A percentile compares a stretch with the other conserved stretches of the same genome.
These are phyloP conservation scores for Protobothrops flavoviridis DNA, from an alignment of 2,113 vertebrate genomes.

Conservation along the genomic window DNA sequence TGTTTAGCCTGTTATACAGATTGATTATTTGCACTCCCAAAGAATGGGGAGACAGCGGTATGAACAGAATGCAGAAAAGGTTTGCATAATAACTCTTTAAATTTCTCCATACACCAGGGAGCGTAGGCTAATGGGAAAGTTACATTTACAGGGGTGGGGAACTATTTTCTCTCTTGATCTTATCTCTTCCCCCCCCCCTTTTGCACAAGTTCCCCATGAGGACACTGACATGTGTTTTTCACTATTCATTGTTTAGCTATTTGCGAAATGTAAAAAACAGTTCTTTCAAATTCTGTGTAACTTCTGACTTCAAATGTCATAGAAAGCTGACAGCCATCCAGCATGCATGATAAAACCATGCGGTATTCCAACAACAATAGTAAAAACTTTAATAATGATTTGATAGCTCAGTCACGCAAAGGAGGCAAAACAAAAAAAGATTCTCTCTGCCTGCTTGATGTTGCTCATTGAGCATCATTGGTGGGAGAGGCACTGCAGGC, in stretches of 20 bases:
- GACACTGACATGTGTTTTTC: background rate
- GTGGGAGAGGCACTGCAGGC: background rate
- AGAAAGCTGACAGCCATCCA: background rate
- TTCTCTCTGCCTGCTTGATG: background rate
- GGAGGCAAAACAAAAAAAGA: background rate
- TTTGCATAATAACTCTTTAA: conserved; percentile 14
- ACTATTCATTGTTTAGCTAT: background rate
- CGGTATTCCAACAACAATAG: background rate
- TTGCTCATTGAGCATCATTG: background rate
- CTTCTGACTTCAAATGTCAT: background rate
- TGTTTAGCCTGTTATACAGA: conserved; percentile 4
- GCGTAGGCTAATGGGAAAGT: background rate
- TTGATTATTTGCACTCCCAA: conserved; percentile 6
- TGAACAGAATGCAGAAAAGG: conserved; percentile 23
- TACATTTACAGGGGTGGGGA: background rate
- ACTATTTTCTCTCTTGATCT: background rate
- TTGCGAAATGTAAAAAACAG: conserved; percentile 2
- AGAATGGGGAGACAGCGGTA: background rate
- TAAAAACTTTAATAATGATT: background rate
- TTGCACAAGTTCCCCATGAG: background rate
- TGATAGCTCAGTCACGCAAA: background rate
- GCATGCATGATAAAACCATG: background rate
- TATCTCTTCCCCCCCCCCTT: background rate
- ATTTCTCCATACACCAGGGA: conserved; percentile 1
- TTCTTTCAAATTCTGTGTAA: background rate